phyloP scores from a whole-genome alignment of 2,888 invertebrate species.

The Drosophila mettleri region DNA sequence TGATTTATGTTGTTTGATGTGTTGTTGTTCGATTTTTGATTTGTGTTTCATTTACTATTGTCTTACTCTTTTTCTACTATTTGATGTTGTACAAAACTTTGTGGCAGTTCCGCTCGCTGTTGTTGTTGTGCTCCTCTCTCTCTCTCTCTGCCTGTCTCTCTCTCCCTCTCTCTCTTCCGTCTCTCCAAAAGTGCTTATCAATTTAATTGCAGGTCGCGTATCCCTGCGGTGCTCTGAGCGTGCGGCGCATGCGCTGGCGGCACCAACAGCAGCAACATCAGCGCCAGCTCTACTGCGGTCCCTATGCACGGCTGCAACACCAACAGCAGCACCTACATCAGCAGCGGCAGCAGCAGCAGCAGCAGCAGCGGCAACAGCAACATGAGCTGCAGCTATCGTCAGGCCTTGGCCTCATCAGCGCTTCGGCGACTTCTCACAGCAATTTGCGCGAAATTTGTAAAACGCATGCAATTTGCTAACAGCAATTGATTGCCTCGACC shows the following conservation, averaged over 20 bases:
- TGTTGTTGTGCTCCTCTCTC: constrained; percentile 44
- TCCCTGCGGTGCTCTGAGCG: constrained; percentile 58
- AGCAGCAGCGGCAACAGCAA: constrained; percentile 21
- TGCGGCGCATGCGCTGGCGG: constrained; percentile 66
- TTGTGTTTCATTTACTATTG: constrained; percentile 25
- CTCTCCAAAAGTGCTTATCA: constrained; percentile 48
- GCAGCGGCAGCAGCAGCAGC: constrained; percentile 36
- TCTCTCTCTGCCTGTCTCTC: constrained; percentile 31
- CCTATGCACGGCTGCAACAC: constrained; percentile 34
- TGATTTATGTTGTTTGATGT: constrained; percentile 63
- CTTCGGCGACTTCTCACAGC: constrained; percentile 33
- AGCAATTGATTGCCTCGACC: constrained; percentile 64
- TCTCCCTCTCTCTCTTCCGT: constrained; percentile 38
- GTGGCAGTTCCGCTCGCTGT: constrained; percentile 30
- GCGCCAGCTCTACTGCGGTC: constrained; percentile 24
- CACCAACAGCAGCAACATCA: constrained; percentile 49
- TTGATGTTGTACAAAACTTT: constrained; percentile 52
- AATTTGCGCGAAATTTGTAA: constrained; percentile 67
- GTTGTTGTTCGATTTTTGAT: constrained; percentile 31
- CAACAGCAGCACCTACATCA: constrained; percentile 41
- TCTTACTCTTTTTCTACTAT: constrained; percentile 39
- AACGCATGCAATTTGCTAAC: constrained; percentile 69
- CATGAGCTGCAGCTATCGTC: constrained; percentile 39
- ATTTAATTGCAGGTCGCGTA: constrained; percentile 66
- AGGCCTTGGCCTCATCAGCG: constrained; percentile 45